Evolutionary conservation across 2,113 vertebrate species (phyloP), one percentile per base, ranked within the genome.

Genomic region (Tenrec ecaudatus): DNA sequence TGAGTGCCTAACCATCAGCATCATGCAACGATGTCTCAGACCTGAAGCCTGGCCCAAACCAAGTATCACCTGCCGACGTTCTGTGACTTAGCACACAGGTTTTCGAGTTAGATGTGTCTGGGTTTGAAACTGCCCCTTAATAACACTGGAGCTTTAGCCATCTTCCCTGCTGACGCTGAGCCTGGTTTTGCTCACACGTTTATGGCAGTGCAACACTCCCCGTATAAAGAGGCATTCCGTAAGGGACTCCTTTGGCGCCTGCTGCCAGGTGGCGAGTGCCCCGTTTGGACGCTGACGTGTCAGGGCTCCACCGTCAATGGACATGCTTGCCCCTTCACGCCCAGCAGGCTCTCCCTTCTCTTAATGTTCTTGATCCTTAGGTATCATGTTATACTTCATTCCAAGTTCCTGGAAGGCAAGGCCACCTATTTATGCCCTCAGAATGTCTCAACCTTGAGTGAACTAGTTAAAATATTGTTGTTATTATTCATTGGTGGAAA

Each of bases 221-320:
- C 36, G 33, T 38, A 29, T n/a, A 81, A 5, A 22, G 33, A 29
- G 20, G 40, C 2, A 2, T 23, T 71, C 27, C 6, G 31, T 64
- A 23, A 36, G 62, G 38, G 40, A 38, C 25, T 23, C 57, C 36
- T 0, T 0, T 0, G 0, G 23, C 22, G 57, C 57, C 64, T 29
- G 69, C 0, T 10, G 15, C 60, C 12, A 62, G 2, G 12, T 43
- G 11, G 25, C 9, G 36, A 57, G n/a, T 43, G 22, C 15, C 38
- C 29, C 4, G n/a, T 11, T 15, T 31, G 27, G n/a, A 7, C 0
- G 31, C 60, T 33, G 62, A 23, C 43, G 47, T 64, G 33, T 3
- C 60, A 25, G 6, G 6, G 23, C 14, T 69, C 47, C 0, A 16
- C 12, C 36, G 22, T 11, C 19, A 1, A 27, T 20, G 69, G 57